phyloP scores from a whole-genome alignment of 2,113 vertebrate genomes.

The Emydocephalus ijimae region DNA sequence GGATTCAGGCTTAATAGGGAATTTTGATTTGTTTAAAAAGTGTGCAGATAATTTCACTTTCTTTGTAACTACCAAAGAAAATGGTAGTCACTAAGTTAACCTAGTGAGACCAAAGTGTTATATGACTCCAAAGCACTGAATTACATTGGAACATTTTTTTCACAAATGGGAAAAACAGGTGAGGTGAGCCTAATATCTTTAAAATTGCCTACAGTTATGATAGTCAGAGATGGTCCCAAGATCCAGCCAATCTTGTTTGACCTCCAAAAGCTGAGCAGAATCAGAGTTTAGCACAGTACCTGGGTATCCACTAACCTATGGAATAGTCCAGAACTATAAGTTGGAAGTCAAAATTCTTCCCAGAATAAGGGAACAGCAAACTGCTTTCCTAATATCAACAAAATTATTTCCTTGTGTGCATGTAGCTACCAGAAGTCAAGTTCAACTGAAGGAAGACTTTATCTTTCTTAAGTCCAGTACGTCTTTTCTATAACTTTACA shows the following conservation, averaged over 20 bases:
- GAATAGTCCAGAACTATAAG: background rate
- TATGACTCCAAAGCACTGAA: background rate
- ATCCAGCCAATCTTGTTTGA: background rate
- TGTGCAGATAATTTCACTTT: background rate
- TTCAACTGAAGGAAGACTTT: background rate
- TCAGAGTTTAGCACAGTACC: background rate
- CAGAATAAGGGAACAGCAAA: background rate
- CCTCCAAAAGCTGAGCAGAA: background rate
- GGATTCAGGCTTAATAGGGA: background rate
- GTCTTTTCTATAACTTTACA: background rate
- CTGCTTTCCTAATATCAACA: background rate
- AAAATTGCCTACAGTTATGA: background rate
- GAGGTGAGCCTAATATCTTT: background rate
- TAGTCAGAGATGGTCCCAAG: background rate
- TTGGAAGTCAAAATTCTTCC: background rate
- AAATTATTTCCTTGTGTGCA: background rate
- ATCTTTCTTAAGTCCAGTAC: background rate
- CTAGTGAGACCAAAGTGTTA: background rate
- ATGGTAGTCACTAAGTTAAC: background rate
- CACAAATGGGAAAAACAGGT: background rate
- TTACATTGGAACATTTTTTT: background rate
- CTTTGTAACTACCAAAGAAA: background rate
- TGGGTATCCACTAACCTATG: background rate
- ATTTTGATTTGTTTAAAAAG: background rate
- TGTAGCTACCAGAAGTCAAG: background rate